A percentile compares a stretch with the other conserved stretches of the same genome.
These are phyloP conservation scores for Heliconius himera DNA, from an alignment of 1,140 invertebrate genomes.

Conservation along the genomic window DNA sequence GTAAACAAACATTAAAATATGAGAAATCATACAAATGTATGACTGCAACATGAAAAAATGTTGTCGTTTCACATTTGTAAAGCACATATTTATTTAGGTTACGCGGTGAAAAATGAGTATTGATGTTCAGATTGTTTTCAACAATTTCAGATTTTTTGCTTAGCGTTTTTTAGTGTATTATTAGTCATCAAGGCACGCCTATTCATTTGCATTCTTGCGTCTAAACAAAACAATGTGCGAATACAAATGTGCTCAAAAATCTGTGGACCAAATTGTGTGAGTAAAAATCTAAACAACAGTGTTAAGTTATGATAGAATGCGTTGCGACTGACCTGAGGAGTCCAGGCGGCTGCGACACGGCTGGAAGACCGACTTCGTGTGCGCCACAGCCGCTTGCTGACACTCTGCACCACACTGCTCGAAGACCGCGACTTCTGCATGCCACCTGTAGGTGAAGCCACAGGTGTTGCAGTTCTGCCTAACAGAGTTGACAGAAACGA, in stretches of 20 bases:
- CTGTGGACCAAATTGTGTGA: not conserved
- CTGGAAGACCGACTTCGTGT: slow-evolving; percentile 90
- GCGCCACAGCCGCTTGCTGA: slow-evolving; percentile 91
- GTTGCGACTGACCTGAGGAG: slow-evolving; percentile 88
- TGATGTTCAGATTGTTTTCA: slow-evolving; percentile 18
- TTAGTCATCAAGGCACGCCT: slow-evolving; percentile 20
- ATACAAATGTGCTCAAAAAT: not conserved
- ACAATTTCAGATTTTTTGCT: slow-evolving; percentile 19
- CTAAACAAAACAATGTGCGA: slow-evolving; percentile 22
- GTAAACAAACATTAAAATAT: slow-evolving; percentile 2
- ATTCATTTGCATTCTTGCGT: slow-evolving; percentile 7
- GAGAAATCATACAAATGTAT: slow-evolving; percentile 8
- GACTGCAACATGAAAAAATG: slow-evolving; percentile 3
- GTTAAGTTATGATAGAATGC: slow-evolving; percentile 39
- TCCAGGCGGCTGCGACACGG: slow-evolving; percentile 85
- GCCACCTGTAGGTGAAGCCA: slow-evolving; percentile 81
- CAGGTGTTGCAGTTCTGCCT: slow-evolving; percentile 82
- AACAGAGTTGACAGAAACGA: slow-evolving; percentile 86
- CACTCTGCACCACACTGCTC: slow-evolving; percentile 91
- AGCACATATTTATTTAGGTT: slow-evolving; percentile 22
- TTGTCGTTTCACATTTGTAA: slow-evolving; percentile 6
- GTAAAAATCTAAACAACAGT: not conserved
- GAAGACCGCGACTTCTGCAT: slow-evolving; percentile 95
- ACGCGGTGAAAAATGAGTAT: slow-evolving; percentile 29
- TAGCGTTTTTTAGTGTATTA: slow-evolving; percentile 12